Base-by-base conservation (phyloP, 2,113 vertebrate species). In the Boleophthalmus pectinirostris region DNA sequence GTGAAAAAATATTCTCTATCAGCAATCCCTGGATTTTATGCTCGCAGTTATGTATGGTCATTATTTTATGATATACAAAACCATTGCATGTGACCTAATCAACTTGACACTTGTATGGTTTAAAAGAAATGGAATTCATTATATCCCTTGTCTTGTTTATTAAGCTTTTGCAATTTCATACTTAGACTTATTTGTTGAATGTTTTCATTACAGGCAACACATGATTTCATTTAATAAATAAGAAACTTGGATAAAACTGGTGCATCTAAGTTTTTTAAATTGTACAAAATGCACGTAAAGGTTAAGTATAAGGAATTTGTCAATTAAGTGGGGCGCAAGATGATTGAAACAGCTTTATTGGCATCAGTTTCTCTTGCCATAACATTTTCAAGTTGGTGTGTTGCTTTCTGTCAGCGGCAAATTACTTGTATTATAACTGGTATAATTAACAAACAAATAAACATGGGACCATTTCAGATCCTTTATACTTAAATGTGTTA, bases 211-310 rank as follows among this genome's bases (percentile, higher is more conserved):
- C 47, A 18, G 47, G 16, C 47, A 15, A 58, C 23, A 58, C 12
- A 4, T 23, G 23, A 57, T 8, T 12, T 23, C 4, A 57, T 58
- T 25, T 13, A 58, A 58, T 58, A 13, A 85, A 43, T 43, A 43
- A 43, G 38, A 8, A 85, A 89, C 87, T 68, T 80, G 64, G 54
- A 82, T 14, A 77, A 70, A 77, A 51, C 53, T 0, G 0, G 23
- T 18, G 47, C 14, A 49, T 16, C 5, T 16, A 49, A 49, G 47
- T 51, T 51, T 51, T 20, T 43, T 1, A 43, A 43, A 43, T 10
- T 43, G 4, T 43, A 43, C 38, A 43, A 8, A 43, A 10, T 43
- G 38, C 38, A 10, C 1, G 38, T 11, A 43, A 43, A 43, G 38
- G 10, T 8, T 43, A 43, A 9, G 38, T 43, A 8, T 8, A 9